Evolutionary conservation across 2,888 invertebrate genomes (phyloP), one percentile per base, ranked within the genome.

Genomic region (Tribolium freemani): DNA sequence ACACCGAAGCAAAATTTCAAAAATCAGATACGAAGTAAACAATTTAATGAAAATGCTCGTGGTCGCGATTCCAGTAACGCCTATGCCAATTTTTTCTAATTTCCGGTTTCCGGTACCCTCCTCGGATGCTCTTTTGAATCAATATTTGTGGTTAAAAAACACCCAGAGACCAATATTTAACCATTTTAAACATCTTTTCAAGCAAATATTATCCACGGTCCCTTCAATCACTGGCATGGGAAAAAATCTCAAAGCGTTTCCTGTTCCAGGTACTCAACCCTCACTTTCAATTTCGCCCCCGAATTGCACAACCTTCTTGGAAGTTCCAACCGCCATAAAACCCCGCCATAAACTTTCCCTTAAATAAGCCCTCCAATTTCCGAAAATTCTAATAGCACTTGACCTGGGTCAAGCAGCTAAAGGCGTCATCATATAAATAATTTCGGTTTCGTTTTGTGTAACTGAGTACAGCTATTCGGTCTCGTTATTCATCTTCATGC

Each of bases 361-460:
- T 44, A 58, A 30, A 31, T 58, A 2, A 26, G n/a, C 60, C 10
- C 21, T 6, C 5, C 44, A 44, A 38, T 56, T 38, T 9, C 44
- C 44, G 31, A 38, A 38, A 38, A 38, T 8, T 20, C 53, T 53
- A 53, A 53, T 21, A 53, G 4, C 4, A 44, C 71, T 60, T 72
- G 72, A 72, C 72, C 72, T 72, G 69, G 69, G 69, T 70, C 69
- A 70, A 72, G 58, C 6, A 53, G 72, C 50, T 44, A 54, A 30
- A 26, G 54, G 50, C 72, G 68, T 72, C 68, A 60, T 71, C 60
- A 67, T 60, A 72, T 48, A 61, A 72, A 71, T 45, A 63, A 72
- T 72, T 72, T 72, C 72, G 72, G 69, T 72, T 72, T 72, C 72
- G 69, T 72, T 72, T 69, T 69, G 51, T 72, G 72, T 56, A 72